Conservation (phyloP, 2,888 invertebrate species). For the Oligia strigilis region DNA sequence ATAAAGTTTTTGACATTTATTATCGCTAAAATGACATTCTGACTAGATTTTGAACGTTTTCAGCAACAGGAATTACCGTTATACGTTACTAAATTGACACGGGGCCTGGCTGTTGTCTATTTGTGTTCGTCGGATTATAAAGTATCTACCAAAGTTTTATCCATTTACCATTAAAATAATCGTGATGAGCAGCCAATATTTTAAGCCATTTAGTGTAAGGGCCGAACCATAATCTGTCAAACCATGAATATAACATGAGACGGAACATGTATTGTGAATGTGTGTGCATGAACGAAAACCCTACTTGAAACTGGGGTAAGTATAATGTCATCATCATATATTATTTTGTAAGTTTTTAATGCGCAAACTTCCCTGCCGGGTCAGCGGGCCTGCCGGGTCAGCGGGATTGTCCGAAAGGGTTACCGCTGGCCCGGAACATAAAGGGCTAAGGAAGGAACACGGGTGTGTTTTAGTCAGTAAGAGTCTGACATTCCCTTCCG, state of each 20-base stretch:
- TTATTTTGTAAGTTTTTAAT: constrained; percentile 2
- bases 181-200: neutral
- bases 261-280: constrained; percentile 45
- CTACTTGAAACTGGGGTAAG: constrained; percentile 78
- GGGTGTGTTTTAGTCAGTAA: too few species aligned
- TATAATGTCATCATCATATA: constrained; percentile 47
- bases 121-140: neutral
- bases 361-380: too few species aligned
- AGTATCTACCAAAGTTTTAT: neutral
- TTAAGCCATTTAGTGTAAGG: neutral
- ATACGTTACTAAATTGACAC: neutral
- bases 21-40: neutral
- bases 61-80: neutral
- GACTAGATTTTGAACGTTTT: neutral
- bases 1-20: neutral
- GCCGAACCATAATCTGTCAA: constrained; percentile 31
- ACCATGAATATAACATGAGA: constrained; percentile 65
- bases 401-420: too few species aligned
- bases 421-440: too few species aligned
- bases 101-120: neutral
- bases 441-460: too few species aligned
- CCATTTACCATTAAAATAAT: neutral
- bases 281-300: constrained; percentile 63
- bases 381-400: too few species aligned
- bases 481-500: too few species aligned